Evolutionary conservation across 1,140 invertebrate species (phyloP).

Genomic region (Notospermus geniculatus): DNA sequence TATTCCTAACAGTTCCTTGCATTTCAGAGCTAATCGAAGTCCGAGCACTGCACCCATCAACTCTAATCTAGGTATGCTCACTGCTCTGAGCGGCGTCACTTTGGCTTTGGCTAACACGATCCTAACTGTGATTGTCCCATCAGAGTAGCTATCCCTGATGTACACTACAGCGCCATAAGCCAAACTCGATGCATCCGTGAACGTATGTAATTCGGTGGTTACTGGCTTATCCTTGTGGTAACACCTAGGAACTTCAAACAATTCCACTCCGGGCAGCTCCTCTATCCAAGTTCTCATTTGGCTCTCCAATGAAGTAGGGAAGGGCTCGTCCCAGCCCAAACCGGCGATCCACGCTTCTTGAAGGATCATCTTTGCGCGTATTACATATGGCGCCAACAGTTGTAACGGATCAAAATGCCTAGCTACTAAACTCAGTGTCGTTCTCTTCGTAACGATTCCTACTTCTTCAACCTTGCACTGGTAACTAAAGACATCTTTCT

Average conservation of each 20-base stretch:
- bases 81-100: background rate
- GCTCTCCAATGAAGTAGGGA: background rate
- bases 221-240: background rate
- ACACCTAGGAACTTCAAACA: conserved; percentile 2
- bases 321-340: background rate
- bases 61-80: background rate
- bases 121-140: background rate
- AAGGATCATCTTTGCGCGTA: background rate
- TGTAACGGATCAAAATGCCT: background rate
- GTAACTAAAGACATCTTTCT: background rate
- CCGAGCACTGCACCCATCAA: background rate
- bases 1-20: background rate
- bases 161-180: conserved; percentile 4
- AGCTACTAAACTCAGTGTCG: background rate
- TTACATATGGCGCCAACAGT: background rate
- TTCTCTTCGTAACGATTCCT: background rate
- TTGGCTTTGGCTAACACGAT: background rate
- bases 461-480: background rate
- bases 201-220: background rate
- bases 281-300: background rate
- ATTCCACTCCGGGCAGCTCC: background rate
- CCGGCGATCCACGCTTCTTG: background rate
- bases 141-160: background rate
- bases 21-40: background rate
- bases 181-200: background rate